Conservation (phyloP, 2,797 vertebrate genomes). For the Sphaeramia orbicularis region DNA sequence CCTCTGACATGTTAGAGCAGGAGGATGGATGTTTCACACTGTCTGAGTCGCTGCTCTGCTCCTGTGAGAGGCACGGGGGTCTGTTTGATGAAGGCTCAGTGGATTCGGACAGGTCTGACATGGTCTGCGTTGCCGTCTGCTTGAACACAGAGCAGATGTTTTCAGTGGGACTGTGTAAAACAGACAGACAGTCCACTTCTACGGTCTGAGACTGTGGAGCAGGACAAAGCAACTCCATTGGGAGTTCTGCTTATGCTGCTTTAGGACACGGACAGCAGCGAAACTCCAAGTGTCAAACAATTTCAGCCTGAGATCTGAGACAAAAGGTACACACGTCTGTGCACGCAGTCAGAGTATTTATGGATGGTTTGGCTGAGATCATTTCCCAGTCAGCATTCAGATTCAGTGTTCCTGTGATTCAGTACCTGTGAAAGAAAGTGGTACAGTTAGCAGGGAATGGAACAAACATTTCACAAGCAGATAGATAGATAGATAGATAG, state of each 20-base stretch:
- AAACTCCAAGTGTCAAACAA: conserved; percentile 31
- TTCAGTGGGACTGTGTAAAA: conserved; percentile 24
- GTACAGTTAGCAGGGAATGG: not conserved
- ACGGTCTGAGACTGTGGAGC: conserved; percentile 20
- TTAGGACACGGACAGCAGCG: conserved; percentile 7
- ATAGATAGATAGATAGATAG: no score
- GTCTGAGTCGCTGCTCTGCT: conserved; percentile 16
- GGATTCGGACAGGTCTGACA: not conserved
- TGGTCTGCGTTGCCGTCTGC: conserved; percentile 13
- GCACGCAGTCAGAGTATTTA: conserved; percentile 22
- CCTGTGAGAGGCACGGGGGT: conserved; percentile 19
- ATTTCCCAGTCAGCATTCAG: conserved; percentile 40
- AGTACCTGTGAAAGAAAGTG: conserved; percentile 52
- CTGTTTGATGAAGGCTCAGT: conserved; percentile 16
- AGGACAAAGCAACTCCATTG: conserved; percentile 56
- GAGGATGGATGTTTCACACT: conserved; percentile 17
- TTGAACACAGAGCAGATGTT: conserved; percentile 15
- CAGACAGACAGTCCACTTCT: conserved; percentile 26
- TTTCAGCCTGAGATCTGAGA: conserved; percentile 17
- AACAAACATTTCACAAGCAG: no score
- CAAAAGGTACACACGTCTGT: conserved; percentile 8
- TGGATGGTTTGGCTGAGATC: conserved; percentile 26
- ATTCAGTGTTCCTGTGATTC: conserved; percentile 2
- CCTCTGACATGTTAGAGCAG: conserved; percentile 24
- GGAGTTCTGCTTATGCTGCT: conserved; percentile 16